These are phyloP conservation scores for Onchidella celtica DNA, from an alignment of 2,888 invertebrate genomes.

Conservation along the genomic window DNA sequence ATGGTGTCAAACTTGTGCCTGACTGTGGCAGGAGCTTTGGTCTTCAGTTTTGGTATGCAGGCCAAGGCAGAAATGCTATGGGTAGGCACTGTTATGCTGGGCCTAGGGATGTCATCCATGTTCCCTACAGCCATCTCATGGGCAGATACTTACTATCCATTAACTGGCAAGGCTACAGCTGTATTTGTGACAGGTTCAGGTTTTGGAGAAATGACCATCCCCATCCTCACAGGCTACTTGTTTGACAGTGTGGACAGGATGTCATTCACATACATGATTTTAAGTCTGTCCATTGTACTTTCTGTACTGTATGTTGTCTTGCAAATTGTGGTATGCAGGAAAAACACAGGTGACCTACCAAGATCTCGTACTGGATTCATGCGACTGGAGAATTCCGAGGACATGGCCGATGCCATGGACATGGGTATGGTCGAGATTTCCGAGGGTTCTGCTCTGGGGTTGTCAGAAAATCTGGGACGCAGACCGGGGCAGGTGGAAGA, in stretches of 20 bases:
- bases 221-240: constrained; percentile 77
- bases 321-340: constrained; percentile 73
- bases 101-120: constrained; percentile 81
- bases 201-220: constrained; percentile 80
- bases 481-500: not conserved
- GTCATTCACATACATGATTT: constrained; percentile 78
- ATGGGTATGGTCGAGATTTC: constrained; percentile 55
- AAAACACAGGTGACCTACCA: not conserved
- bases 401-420: constrained; percentile 62
- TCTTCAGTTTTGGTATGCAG: constrained; percentile 75
- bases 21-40: constrained; percentile 73
- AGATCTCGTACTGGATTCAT: constrained; percentile 64
- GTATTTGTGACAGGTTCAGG: constrained; percentile 80
- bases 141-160: constrained; percentile 80
- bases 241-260: constrained; percentile 75
- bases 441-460: constrained; percentile 2
- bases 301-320: constrained; percentile 73
- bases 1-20: constrained; percentile 77
- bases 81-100: constrained; percentile 79
- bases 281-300: constrained; percentile 69
- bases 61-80: constrained; percentile 74
- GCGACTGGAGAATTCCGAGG: constrained; percentile 60
- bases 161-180: constrained; percentile 81
- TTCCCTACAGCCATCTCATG: constrained; percentile 81
- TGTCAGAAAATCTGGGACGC: constrained; percentile 28